Base-by-base conservation (phyloP, 2,113 vertebrate genomes). In the Amphiprion ocellaris region DNA sequence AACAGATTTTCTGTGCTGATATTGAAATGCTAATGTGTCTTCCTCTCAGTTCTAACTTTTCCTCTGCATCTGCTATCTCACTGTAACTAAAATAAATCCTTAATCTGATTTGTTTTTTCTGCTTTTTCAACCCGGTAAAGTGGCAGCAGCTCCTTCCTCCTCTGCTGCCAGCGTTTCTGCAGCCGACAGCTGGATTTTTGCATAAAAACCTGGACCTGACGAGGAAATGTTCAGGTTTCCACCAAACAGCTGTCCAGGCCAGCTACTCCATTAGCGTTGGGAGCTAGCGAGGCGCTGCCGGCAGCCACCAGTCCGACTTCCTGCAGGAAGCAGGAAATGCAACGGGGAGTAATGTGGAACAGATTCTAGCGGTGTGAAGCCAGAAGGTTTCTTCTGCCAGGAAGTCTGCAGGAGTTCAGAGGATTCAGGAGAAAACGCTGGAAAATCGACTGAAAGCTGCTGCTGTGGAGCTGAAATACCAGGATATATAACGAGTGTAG, bases 261-360 rank as follows among this genome's bases (percentile, higher is more conserved):
- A 89, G 83, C 59, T 77, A 79, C 62, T 79, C 84, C 85, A 88
- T 89, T 90, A 90, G 86, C 50, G 58, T 78, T 84, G 80, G 81
- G 80, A 80, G 84, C 63, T 80, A 80, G 84, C 24, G 77, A 91
- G 83, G 87, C 72, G 23, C 83, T 70, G 83, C 89, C 86, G 23
- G 65, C 60, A 72, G 86, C 67, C 30, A 59, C 55, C 26, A 3
- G 26, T 26, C 26, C 26, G 26, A 26, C 26, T 26, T 26, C 26
- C 26, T 26, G 26, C 26, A 74, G 80, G 52, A 77, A 80, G 85
- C 84, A 89, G 87, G 86, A 84, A 87, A 81, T 87, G 81, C 89
- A 86, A 75, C 83, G 68, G 84, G 81, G 87, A 90, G 78, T 89
- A 88, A 90, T 88, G 87, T 82, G 84, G 84, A 89, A 89, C 87